Evolutionary conservation across 2,888 invertebrate genomes (phyloP), one percentile per base, ranked within the genome.

Genomic region (Ochropacha duplaris): DNA sequence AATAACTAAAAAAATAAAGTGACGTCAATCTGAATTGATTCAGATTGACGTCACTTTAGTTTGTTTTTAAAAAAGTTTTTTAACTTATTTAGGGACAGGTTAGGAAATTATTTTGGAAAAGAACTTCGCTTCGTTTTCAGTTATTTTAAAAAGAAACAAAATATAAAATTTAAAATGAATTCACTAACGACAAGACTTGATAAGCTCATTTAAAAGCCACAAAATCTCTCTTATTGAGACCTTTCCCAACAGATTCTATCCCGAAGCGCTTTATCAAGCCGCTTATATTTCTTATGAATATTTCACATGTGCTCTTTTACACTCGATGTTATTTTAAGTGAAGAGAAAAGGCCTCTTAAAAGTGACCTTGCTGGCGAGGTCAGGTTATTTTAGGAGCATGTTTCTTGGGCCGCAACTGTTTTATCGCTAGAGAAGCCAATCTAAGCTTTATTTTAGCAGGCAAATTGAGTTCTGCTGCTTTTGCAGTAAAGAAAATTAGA

Each of bases 271-370:
- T 64, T 72, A 56, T 28, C 58, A 59, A 71, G 68, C 75, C 69
- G 71, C 72, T 78, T 77, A 76, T 70, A 65, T 63, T 54, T 63
- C 62, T 71, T 72, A 77, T 83, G 79, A 84, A 86, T 84, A 84
- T 84, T 81, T 80, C 71, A 84, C 72, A 58, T 68, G 58, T 63
- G 12, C 55, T 61, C 62, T 60, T 54, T 50, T 62, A 51, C 59
- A 57, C 59, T 54, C 60, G 34, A 52, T 59, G 58, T 57, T 58
- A 56, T 58, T 60, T 59, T 60, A 62, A 66, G 50, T 58, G 56
- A 49, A 14, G 59, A 57, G 54, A 59, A 61, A 57, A 57, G 55
- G 36, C 54, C 28, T 44, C 44, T 59, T 57, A 61, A 36, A 36
- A 55, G 50, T 6, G 34, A 14, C 31, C 52, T 31, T 52, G 31